Conservation (phyloP, 2,113 vertebrate species). For the Fregata magnificens region DNA sequence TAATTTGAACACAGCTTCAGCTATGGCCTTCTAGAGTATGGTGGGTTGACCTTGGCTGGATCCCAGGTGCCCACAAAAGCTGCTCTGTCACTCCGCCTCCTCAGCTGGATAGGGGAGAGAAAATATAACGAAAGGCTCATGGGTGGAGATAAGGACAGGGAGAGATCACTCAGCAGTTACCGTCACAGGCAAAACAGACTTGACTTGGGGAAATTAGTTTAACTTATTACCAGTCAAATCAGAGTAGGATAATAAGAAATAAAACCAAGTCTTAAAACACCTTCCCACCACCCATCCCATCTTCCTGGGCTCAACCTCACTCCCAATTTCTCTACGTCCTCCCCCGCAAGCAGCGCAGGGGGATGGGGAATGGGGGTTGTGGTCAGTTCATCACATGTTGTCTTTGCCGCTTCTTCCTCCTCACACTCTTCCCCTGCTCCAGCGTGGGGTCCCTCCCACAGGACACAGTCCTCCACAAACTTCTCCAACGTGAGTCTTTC, state of each 20-base stretch:
- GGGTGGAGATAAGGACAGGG: neutral
- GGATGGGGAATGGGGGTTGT: rapidly evolving
- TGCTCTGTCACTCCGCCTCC: neutral
- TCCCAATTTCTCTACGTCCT: neutral
- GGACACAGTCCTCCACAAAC: neutral
- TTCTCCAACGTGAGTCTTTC: neutral
- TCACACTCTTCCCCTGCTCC: neutral
- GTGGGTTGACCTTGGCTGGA: neutral
- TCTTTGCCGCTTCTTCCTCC: neutral
- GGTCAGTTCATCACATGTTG: neutral
- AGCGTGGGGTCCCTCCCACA: neutral
- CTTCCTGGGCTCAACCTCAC: neutral
- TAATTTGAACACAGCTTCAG: neutral
- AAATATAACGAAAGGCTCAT: rapidly evolving
- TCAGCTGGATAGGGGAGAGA: neutral
- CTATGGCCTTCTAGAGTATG: neutral
- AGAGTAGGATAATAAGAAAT: neutral
- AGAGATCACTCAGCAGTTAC: neutral
- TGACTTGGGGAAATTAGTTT: neutral
- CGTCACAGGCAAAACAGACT: rapidly evolving
- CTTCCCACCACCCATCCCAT: neutral
- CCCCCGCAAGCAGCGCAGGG: neutral
- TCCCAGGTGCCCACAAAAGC: neutral
- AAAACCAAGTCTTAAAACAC: neutral
- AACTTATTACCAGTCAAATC: neutral